phyloP scores from a whole-genome alignment of 2,113 vertebrate genomes.

The Conger conger region DNA sequence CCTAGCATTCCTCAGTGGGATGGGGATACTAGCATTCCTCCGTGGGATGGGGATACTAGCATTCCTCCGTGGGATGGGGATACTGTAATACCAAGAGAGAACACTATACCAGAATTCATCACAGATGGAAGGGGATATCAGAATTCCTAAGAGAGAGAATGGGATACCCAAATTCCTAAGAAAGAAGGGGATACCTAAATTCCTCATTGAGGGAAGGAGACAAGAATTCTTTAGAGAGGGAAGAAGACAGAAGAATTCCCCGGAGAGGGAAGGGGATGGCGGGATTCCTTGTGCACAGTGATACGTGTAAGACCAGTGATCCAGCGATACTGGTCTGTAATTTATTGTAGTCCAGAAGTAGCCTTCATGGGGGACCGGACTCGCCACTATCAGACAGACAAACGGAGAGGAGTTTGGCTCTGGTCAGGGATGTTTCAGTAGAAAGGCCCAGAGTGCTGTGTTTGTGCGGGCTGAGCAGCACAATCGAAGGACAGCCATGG shows the following conservation, averaged over 20 bases:
- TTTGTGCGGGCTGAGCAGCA: not conserved
- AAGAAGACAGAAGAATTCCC: not conserved
- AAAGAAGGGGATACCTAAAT: too few species aligned
- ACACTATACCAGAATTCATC: not conserved
- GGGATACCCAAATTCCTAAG: not conserved
- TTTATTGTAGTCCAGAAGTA: not conserved
- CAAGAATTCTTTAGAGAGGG: not conserved
- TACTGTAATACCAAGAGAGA: too few species aligned
- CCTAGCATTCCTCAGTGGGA: not conserved
- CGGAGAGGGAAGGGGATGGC: not conserved
- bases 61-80: too few species aligned
- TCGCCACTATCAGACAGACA: not conserved
- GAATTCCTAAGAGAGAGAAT: not conserved
- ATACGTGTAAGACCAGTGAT: not conserved
- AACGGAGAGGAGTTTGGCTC: not conserved
- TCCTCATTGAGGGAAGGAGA: not conserved
- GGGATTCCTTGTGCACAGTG: not conserved
- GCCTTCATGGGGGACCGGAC: not conserved
- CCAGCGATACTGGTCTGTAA: too few species aligned
- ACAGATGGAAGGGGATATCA: too few species aligned
- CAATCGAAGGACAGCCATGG: constrained; percentile 1
- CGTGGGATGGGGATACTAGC: too few species aligned
- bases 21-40: not conserved
- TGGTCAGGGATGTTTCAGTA: not conserved
- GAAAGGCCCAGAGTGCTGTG: not conserved